These are phyloP conservation scores for Paracanthobrama guichenoti DNA, from an alignment of 2,113 vertebrate genomes.

Conservation along the genomic window DNA sequence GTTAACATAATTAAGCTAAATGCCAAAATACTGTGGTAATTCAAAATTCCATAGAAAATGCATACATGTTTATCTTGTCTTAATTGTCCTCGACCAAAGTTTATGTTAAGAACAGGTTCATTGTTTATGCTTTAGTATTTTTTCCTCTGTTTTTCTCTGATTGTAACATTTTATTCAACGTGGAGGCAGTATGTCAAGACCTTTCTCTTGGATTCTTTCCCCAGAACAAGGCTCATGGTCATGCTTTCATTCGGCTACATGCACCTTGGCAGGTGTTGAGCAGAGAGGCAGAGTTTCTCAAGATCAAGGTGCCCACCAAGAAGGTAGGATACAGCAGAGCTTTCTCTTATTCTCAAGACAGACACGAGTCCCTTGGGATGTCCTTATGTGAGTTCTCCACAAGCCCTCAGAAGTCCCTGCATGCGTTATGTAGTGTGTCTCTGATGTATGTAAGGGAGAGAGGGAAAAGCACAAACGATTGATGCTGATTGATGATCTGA, in stretches of 20 bases:
- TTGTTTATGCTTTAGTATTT: not conserved
- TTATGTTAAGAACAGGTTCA: not conserved
- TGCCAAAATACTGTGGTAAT: not conserved
- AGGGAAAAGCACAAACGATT: not conserved
- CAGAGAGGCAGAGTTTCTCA: conserved; percentile 95
- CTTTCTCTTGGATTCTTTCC: not conserved
- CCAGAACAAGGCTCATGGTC: conserved; percentile 79
- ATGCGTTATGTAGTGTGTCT: not conserved
- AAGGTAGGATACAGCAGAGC: conserved; percentile 74
- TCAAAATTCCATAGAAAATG: not conserved
- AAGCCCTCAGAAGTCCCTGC: not conserved
- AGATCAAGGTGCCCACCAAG: conserved; percentile 97
- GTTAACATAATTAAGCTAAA: not conserved
- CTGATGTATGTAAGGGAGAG: not conserved
- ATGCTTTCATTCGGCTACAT: conserved; percentile 89
- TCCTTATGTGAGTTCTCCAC: not conserved
- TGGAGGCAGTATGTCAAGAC: not conserved
- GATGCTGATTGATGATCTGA: not conserved
- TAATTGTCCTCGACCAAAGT: not conserved
- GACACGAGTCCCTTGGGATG: not conserved
- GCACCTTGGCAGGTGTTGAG: conserved; percentile 94
- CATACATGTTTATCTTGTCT: not conserved
- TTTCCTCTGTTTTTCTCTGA: not conserved
- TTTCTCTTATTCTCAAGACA: not conserved
- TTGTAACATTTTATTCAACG: not conserved